Conservation (phyloP, 2,888 invertebrate genomes). For the Brenthis ino region DNA sequence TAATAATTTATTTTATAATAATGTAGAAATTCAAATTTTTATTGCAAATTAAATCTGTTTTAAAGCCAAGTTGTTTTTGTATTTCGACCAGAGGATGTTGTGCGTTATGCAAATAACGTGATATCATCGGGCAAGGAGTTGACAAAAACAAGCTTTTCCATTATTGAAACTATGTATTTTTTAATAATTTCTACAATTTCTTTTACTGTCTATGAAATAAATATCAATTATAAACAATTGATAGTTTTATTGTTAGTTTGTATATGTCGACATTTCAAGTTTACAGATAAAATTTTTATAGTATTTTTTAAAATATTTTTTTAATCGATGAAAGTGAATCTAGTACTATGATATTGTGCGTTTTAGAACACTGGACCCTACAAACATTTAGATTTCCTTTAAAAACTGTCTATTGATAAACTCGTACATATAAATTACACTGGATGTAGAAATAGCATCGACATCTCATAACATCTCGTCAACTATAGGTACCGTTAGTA, state of each 20-base stretch:
- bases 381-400: slow-evolving; percentile 80
- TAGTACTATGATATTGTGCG: slow-evolving; percentile 82
- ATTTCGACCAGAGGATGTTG: slow-evolving; percentile 6
- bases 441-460: slow-evolving; percentile 76
- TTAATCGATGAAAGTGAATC: slow-evolving; percentile 75
- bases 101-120: slow-evolving; percentile 12
- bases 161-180: slow-evolving; percentile 81
- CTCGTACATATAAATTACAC: slow-evolving; percentile 72
- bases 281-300: slow-evolving; percentile 73
- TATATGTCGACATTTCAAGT: slow-evolving; percentile 74
- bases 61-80: not conserved
- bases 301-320: slow-evolving; percentile 57
- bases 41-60: slow-evolving; percentile 11
- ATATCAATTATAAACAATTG: slow-evolving; percentile 81
- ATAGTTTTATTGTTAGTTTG: slow-evolving; percentile 78
- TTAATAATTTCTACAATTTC: slow-evolving; percentile 78
- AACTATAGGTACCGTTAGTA: slow-evolving; percentile 60
- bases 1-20: too few relatives aligned
- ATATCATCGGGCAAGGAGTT: slow-evolving; percentile 37
- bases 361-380: slow-evolving; percentile 81
- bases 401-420: slow-evolving; percentile 76
- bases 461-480: slow-evolving; percentile 58
- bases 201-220: slow-evolving; percentile 79
- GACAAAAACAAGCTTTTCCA: slow-evolving; percentile 61
- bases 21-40: slow-evolving; percentile 1